Conservation (phyloP, 30 jellyfish, hydroid and myxozoan genomes). For the Rhopilema esculentum region DNA sequence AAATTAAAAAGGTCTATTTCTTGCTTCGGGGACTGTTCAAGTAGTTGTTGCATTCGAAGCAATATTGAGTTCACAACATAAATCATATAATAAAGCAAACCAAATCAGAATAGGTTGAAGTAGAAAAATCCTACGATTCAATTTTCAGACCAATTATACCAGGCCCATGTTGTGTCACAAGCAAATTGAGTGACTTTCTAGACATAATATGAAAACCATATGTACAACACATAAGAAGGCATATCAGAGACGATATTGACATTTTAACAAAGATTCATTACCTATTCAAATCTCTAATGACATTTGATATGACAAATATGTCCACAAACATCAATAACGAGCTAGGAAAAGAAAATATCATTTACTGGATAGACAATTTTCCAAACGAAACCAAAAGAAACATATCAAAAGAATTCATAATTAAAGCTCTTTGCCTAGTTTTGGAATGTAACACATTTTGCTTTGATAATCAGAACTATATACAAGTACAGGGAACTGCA, state of each 20-base stretch:
- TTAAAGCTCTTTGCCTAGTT: constrained; percentile 9
- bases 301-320: constrained; percentile 36
- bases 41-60: too few relatives aligned
- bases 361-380: constrained; percentile 20
- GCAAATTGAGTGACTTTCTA: constrained; percentile 32
- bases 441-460: constrained; percentile 18
- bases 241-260: constrained; percentile 26
- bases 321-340: constrained; percentile 44
- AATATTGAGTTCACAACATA: too few relatives aligned
- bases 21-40: too few relatives aligned
- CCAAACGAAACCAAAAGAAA: neutral
- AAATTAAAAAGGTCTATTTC: too few relatives aligned
- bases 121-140: too few relatives aligned
- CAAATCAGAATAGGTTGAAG: too few relatives aligned
- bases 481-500: constrained; percentile 45
- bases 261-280: too few relatives aligned
- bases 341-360: constrained; percentile 33
- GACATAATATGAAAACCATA: constrained; percentile 18
- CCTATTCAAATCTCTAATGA: too few relatives aligned
- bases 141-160: constrained; percentile 35
- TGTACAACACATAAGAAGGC: neutral
- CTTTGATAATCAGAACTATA: constrained; percentile 18
- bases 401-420: constrained; percentile 4
- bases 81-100: too few relatives aligned
- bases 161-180: constrained; percentile 44